phyloP scores from a whole-genome alignment of 1,140 invertebrate genomes.

The Halyomorpha halys region DNA sequence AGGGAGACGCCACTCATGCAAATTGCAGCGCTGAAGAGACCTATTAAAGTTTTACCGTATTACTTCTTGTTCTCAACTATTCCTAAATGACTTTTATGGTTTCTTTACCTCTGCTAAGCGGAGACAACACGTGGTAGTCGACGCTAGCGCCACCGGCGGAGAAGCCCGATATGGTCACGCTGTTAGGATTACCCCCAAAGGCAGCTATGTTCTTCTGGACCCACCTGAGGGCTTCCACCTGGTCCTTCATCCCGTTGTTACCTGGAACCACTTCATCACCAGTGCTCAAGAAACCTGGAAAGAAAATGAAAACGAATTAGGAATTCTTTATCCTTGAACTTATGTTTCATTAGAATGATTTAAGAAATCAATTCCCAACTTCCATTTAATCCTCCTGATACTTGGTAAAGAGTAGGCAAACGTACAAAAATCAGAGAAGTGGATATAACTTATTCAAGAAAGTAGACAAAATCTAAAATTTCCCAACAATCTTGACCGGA shows the following conservation, averaged over 20 bases:
- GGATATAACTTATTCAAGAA: too few species aligned
- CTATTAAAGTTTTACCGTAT: conserved; percentile 33
- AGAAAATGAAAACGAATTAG: too few species aligned
- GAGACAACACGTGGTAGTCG: conserved; percentile 25
- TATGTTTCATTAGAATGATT: too few species aligned
- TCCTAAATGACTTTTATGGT: too few species aligned
- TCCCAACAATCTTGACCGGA: too few species aligned
- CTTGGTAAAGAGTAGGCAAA: too few species aligned
- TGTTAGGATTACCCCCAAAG: conserved; percentile 25
- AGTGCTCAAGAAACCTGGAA: conserved; percentile 26
- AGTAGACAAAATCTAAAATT: too few species aligned
- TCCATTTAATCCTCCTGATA: too few species aligned
- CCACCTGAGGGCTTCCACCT: conserved; percentile 26
- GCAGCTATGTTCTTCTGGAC: conserved; percentile 24
- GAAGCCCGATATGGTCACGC: conserved; percentile 23
- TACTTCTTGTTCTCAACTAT: too few species aligned
- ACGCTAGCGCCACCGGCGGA: conserved; percentile 24
- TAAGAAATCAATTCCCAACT: too few species aligned
- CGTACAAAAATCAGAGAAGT: too few species aligned
- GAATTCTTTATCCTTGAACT: too few species aligned
- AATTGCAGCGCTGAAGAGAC: conserved; percentile 56
- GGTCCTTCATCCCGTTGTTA: conserved; percentile 29
- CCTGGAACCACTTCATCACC: conserved; percentile 27
- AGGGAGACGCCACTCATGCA: conserved; percentile 66
- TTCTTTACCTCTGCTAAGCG: conserved; percentile 22